Base-by-base conservation (phyloP, 2,888 invertebrate species). In the Germaria angustata region DNA sequence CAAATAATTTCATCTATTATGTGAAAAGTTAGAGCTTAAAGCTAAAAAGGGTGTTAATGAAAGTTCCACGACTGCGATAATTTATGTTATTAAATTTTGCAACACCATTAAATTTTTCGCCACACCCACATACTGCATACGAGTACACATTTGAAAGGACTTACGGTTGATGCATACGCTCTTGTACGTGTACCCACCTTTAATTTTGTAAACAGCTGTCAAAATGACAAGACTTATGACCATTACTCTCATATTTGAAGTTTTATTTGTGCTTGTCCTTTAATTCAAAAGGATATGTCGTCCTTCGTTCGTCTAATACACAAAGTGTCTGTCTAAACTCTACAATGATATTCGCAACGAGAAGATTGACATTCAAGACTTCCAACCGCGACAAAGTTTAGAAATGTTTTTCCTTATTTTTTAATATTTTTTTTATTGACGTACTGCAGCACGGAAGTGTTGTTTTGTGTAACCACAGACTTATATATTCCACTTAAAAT, bases 191-290 rank as follows among this genome's bases (percentile, higher is more conserved):
- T 28, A 79, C 76, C 11, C 28, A 81, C 82, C 79, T 82, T 79
- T 71, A 22, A 66, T 71, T 79, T 82, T 79, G 9, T 71, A 76
- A 65, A 71, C 79, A 71, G 71, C 79, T 71, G 82, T 76, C 79
- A 82, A 55, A 65, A 82, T 53, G 51, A 79, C 49, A 36, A 82
- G 24, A 71, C 71, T 75, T 65, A 79, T 49, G 59, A 82, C 36
- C 55, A 82, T 71, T 39, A 76, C 44, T 71, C 75, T 79, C 82
- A 82, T 72, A 22, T 49, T 72, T 61, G 15, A 34, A 34, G 20
- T 41, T n/a, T n/a, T n/a, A n/a, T n/a, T n/a, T 1, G 15, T 63
- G 17, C 24, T 32, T 6, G 51, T 63, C 9, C 11, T 41, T 53
- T 55, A 24, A 13, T 32, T n/a, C n/a, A n/a, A n/a, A n/a, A n/a